Evolutionary conservation across 2,797 vertebrate genomes (phyloP).

Genomic region (Numenius phaeopus): DNA sequence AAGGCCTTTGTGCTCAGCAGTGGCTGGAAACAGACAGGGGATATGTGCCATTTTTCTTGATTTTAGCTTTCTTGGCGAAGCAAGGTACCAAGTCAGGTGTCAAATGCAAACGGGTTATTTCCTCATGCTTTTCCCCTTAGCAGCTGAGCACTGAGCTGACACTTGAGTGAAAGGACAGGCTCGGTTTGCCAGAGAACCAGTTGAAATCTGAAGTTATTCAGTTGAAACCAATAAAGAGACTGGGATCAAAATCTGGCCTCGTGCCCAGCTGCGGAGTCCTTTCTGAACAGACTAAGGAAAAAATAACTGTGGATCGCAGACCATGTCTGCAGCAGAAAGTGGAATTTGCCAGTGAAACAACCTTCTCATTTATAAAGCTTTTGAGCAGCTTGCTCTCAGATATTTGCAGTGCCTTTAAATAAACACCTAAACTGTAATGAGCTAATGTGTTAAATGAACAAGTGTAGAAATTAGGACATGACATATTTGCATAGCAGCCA

Average conservation of each 20-base stretch:
- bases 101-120: not conserved
- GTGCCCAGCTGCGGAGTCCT: not conserved
- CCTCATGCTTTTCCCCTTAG: not conserved
- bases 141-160: not conserved
- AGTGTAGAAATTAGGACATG: slow-evolving; percentile 45
- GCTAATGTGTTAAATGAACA: slow-evolving; percentile 33
- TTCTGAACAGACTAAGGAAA: not conserved
- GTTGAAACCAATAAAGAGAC: not conserved
- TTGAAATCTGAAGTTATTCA: slow-evolving; percentile 29
- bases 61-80: not conserved
- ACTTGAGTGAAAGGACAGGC: not conserved
- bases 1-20: not conserved
- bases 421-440: slow-evolving; percentile 20
- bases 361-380: not conserved
- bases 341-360: slow-evolving; percentile 11
- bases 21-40: not conserved
- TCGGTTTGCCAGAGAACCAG: not conserved
- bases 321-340: not conserved
- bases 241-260: slow-evolving; percentile 20
- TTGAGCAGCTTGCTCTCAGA: not conserved
- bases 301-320: not conserved
- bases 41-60: not conserved
- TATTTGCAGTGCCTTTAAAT: not conserved
- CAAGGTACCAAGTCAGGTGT: not conserved
- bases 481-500: slow-evolving; percentile 49